Evolutionary conservation across 2,888 invertebrate genomes (phyloP).

Genomic region (Thyatira batis): DNA sequence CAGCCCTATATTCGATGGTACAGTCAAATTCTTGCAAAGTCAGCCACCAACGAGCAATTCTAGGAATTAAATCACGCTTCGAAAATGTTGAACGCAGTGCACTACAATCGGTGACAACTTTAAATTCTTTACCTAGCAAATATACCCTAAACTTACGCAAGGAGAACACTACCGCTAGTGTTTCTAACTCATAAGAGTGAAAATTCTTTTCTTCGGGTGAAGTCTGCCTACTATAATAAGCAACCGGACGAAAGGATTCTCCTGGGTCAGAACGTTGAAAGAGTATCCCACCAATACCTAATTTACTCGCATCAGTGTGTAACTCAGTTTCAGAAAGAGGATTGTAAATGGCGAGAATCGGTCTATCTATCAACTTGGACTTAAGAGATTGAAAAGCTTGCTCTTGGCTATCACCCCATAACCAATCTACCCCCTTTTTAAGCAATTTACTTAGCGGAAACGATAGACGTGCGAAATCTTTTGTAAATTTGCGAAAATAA

Average conservation of each 20-base stretch:
- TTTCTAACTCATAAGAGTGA: slow-evolving; percentile 26
- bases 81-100: too few relatives aligned
- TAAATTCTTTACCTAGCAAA: too few relatives aligned
- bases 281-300: slow-evolving; percentile 22
- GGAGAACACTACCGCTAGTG: slow-evolving; percentile 23
- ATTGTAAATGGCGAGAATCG: slow-evolving; percentile 31
- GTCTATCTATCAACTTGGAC: slow-evolving; percentile 8
- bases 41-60: too few relatives aligned
- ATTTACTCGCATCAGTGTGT: slow-evolving; percentile 24
- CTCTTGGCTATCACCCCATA: slow-evolving; percentile 8
- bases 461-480: slow-evolving; percentile 28
- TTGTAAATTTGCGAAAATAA: slow-evolving; percentile 5
- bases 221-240: slow-evolving; percentile 23
- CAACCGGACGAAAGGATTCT: slow-evolving; percentile 13
- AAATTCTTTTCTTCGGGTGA: slow-evolving; percentile 21
- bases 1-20: too few relatives aligned
- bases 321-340: slow-evolving; percentile 23
- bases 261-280: slow-evolving; percentile 8
- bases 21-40: too few relatives aligned
- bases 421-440: slow-evolving; percentile 7
- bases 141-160: too few relatives aligned
- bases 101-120: too few relatives aligned
- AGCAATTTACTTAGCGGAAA: slow-evolving; percentile 31
- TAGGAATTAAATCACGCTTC: too few relatives aligned
- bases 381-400: slow-evolving; percentile 8